Evolutionary conservation across 2,113 vertebrate genomes (phyloP).

Genomic region (Nannospalax galili): DNA sequence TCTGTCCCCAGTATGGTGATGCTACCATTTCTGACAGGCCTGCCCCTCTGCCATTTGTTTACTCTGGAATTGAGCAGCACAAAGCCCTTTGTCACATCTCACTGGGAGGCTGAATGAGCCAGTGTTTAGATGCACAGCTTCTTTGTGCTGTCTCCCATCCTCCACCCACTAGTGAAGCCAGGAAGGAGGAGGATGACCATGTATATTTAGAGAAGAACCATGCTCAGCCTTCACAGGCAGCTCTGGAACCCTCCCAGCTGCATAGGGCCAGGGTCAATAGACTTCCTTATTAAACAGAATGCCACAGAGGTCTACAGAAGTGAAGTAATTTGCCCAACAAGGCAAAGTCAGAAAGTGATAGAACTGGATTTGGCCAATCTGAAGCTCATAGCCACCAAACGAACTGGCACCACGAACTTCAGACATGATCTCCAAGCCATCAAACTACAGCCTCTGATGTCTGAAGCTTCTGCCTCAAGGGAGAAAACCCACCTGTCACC

Average conservation of each 20-base stretch:
- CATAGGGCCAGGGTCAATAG: not conserved
- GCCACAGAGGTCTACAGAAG: not conserved
- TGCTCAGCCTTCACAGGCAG: not conserved
- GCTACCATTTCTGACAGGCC: not conserved
- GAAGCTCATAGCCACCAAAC: not conserved
- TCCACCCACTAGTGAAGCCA: not conserved
- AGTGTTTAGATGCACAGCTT: not conserved
- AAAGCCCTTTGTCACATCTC: not conserved
- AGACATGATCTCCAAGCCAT: not conserved
- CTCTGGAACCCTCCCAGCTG: not conserved
- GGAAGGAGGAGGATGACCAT: not conserved
- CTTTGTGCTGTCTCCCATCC: not conserved
- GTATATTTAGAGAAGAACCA: not conserved
- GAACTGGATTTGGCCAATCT: not conserved
- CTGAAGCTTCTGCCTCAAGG: not conserved
- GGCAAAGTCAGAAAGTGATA: constrained; percentile 23
- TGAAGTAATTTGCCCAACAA: not conserved
- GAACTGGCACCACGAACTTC: not conserved
- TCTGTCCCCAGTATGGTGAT: constrained; percentile 23
- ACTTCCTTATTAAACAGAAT: constrained; percentile 23
- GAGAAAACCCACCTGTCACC: not conserved
- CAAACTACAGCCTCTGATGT: not conserved
- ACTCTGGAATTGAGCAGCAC: constrained; percentile 36
- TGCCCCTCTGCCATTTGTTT: constrained; percentile 28
- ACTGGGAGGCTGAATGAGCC: constrained; percentile 39